Conservation (phyloP, 2,797 vertebrate genomes). For the Numenius phaeopus region DNA sequence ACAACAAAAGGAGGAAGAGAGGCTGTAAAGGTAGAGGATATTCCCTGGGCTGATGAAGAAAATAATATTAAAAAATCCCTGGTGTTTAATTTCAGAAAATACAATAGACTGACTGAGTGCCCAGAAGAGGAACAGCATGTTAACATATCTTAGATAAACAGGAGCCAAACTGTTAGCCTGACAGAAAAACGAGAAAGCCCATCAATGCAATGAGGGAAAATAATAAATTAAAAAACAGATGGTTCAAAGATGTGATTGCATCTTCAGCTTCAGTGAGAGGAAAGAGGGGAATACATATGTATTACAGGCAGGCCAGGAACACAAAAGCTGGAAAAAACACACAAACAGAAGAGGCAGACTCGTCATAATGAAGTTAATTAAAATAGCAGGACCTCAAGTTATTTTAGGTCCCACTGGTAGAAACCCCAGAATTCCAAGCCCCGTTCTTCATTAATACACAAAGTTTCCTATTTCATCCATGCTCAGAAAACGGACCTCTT, state of each 20-base stretch:
- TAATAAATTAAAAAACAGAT: conserved; percentile 69
- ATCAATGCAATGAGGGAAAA: conserved; percentile 19
- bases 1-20: conserved; percentile 64
- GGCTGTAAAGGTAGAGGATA: conserved; percentile 45
- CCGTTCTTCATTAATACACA: conserved; percentile 28
- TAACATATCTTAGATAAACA: conserved; percentile 69
- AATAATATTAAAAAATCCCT: conserved; percentile 58
- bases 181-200: conserved; percentile 10
- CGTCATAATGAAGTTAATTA: conserved; percentile 72
- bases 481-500: conserved; percentile 51
- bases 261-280: conserved; percentile 61
- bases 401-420: conserved; percentile 55
- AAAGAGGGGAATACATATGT: conserved; percentile 17
- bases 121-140: conserved; percentile 58
- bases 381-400: conserved; percentile 64
- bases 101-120: conserved; percentile 12
- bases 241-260: conserved; percentile 53
- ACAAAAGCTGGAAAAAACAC: conserved; percentile 67
- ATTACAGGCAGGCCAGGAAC: conserved; percentile 39
- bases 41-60: conserved; percentile 50
- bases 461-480: not conserved
- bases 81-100: conserved; percentile 66
- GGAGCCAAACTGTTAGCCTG: conserved; percentile 56
- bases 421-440: conserved; percentile 52
- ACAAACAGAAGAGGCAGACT: conserved; percentile 34